Percentiles rank a stretch among this genome's conserved stretches.
phyloP scores from a whole-genome alignment of 2,113 vertebrate species.

The Drymodes brunneopygia region DNA sequence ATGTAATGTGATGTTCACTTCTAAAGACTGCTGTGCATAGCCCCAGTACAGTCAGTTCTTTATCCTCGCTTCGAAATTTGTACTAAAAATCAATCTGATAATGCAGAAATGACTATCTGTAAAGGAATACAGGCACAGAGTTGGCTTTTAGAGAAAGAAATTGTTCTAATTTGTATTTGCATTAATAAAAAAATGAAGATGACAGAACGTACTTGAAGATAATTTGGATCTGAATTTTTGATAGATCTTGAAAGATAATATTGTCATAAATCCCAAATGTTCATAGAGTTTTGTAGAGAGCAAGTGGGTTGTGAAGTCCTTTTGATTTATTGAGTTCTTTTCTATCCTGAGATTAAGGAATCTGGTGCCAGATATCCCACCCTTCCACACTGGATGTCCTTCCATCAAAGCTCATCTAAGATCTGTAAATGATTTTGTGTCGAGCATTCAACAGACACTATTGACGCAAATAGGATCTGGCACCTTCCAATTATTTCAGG shows the following conservation, averaged over 20 bases:
- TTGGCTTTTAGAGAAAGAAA: neutral
- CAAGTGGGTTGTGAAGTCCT: neutral
- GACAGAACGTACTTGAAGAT: neutral
- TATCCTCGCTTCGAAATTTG: neutral
- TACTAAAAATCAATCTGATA: neutral
- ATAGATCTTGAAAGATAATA: neutral
- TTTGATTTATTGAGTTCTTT: neutral
- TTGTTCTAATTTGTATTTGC: neutral
- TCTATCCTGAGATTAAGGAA: neutral
- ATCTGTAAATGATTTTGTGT: neutral
- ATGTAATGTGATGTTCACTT: neutral
- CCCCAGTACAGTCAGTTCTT: neutral
- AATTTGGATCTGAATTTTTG: neutral
- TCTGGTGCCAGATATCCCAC: neutral
- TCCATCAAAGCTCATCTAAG: neutral
- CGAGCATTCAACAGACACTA: neutral
- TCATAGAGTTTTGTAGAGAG: neutral
- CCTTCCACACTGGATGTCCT: neutral
- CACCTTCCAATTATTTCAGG: neutral
- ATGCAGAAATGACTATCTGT: neutral
- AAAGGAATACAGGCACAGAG: neutral
- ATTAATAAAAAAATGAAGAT: neutral
- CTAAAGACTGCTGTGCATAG: neutral
- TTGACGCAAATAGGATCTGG: neutral
- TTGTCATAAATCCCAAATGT: neutral